A percentile compares a stretch with the other conserved stretches of the same genome.
These are phyloP conservation scores for Perognathus longimembris DNA, from an alignment of 2,113 vertebrate genomes.

Conservation along the genomic window DNA sequence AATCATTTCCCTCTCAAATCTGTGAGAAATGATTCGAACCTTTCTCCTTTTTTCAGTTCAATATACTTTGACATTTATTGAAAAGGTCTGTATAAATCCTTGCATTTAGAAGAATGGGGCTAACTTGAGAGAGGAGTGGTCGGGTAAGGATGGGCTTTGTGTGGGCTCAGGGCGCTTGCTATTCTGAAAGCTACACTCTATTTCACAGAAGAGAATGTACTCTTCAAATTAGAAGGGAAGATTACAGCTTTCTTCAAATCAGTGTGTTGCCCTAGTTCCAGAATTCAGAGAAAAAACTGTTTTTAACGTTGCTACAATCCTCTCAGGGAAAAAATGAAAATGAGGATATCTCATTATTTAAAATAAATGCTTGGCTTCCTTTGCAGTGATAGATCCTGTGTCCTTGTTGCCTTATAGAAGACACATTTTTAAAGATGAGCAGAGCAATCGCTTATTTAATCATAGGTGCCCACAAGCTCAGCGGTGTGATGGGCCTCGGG, in stretches of 20 bases:
- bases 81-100: constrained; percentile 50
- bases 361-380: constrained; percentile 73
- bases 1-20: constrained; percentile 39
- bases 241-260: constrained; percentile 73
- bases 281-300: constrained; percentile 52
- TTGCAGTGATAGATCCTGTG: constrained; percentile 45
- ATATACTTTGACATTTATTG: constrained; percentile 48
- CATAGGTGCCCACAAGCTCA: not conserved
- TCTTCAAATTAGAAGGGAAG: constrained; percentile 69
- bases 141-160: not conserved
- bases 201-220: constrained; percentile 38
- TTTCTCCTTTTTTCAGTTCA: constrained; percentile 46
- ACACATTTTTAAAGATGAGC: constrained; percentile 51
- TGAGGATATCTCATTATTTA: constrained; percentile 71
- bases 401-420: constrained; percentile 30
- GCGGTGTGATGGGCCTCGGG: not conserved
- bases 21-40: constrained; percentile 41
- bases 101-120: constrained; percentile 20
- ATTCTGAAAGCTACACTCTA: constrained; percentile 48
- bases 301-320: constrained; percentile 50
- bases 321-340: constrained; percentile 74
- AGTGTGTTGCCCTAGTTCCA: constrained; percentile 67
- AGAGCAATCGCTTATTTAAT: constrained; percentile 63
- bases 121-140: constrained; percentile 7
- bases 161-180: constrained; percentile 46